These are phyloP conservation scores for Galeopterus variegatus DNA, from an alignment of 2,113 vertebrate species.

Conservation along the genomic window DNA sequence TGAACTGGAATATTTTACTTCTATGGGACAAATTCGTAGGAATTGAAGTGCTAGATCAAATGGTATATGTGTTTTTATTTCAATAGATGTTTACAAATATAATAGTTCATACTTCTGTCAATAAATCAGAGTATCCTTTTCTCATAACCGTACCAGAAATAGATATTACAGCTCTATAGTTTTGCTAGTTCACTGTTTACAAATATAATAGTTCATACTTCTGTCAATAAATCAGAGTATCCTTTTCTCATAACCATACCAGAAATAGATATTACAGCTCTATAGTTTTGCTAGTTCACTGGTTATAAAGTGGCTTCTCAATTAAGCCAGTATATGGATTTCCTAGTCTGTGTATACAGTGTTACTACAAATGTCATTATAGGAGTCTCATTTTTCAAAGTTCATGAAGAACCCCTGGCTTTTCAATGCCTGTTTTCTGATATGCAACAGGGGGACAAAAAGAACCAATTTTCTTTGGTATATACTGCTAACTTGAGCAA, in stretches of 20 bases:
- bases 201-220: background rate
- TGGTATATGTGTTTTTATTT: background rate
- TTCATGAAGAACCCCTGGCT: background rate
- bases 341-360: background rate
- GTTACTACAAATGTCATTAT: background rate
- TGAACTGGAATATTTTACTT: conserved; percentile 22
- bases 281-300: background rate
- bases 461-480: background rate
- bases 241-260: background rate
- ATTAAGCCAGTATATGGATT: background rate
- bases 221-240: background rate
- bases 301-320: background rate
- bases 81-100: background rate
- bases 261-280: background rate
- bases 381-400: conserved; percentile 7
- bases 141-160: no score
- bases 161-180: no score
- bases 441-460: background rate
- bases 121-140: background rate
- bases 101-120: background rate
- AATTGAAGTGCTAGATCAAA: background rate
- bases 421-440: background rate
- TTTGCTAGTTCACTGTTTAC: no score
- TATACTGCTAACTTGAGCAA: background rate
- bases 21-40: background rate